These are phyloP conservation scores for Drosophila lacicola DNA, from an alignment of 2,888 invertebrate species.

Conservation along the genomic window DNA sequence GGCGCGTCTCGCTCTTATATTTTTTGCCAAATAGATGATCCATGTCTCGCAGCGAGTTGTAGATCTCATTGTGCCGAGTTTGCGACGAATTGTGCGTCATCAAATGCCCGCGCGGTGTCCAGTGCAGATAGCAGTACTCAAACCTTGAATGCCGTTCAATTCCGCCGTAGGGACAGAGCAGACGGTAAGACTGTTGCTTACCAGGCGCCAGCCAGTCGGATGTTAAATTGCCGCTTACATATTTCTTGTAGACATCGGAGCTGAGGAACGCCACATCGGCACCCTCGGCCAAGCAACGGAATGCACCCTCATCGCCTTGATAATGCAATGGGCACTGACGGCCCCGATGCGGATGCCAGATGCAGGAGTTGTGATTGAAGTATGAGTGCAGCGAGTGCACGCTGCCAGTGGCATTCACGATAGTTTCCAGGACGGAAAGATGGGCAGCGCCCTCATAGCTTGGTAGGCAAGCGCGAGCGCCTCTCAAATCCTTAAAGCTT, in stretches of 20 bases:
- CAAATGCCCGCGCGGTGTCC: constrained; percentile 89
- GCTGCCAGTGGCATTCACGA: constrained; percentile 83
- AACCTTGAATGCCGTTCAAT: constrained; percentile 78
- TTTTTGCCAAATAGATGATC: constrained; percentile 90
- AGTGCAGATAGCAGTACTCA: constrained; percentile 88
- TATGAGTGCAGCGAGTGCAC: constrained; percentile 80
- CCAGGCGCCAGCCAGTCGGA: constrained; percentile 84
- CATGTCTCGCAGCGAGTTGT: constrained; percentile 89
- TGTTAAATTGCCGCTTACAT: constrained; percentile 87
- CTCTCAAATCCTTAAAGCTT: constrained; percentile 88
- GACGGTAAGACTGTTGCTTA: constrained; percentile 85
- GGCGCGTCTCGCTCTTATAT: constrained; percentile 86
- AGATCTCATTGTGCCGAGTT: constrained; percentile 88
- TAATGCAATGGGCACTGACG: constrained; percentile 83
- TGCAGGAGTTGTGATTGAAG: constrained; percentile 90
- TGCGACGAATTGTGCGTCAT: constrained; percentile 87
- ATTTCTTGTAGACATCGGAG: constrained; percentile 87
- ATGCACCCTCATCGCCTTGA: constrained; percentile 88
- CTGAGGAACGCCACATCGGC: constrained; percentile 93
- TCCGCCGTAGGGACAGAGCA: constrained; percentile 87
- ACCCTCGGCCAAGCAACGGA: constrained; percentile 89
- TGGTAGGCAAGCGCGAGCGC: constrained; percentile 92
- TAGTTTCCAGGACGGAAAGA: constrained; percentile 87
- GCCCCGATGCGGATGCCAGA: constrained; percentile 84
- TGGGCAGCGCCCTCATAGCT: constrained; percentile 91